Conservation (phyloP, 2,888 invertebrate species). For the Bedellia somnulentella region DNA sequence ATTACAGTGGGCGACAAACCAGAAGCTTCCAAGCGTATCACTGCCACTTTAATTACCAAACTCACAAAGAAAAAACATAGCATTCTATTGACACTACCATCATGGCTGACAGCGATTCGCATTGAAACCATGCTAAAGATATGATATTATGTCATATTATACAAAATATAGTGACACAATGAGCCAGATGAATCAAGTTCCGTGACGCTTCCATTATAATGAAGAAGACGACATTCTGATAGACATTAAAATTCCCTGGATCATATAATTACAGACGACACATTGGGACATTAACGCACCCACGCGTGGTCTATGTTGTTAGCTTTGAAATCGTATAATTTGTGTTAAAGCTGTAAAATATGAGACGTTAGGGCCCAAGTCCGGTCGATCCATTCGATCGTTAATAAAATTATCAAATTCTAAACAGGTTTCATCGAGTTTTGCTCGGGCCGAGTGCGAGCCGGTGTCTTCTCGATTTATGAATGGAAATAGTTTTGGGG, state of each 20-base stretch:
- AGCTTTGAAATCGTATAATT: slow-evolving; percentile 57
- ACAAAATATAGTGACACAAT: slow-evolving; percentile 40
- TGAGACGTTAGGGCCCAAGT: slow-evolving; percentile 47
- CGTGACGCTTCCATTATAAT: slow-evolving; percentile 45
- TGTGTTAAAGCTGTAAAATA: slow-evolving; percentile 61
- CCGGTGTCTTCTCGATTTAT: slow-evolving; percentile 41
- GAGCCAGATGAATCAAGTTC: slow-evolving; percentile 35
- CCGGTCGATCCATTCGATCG: slow-evolving; percentile 48
- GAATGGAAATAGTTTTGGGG: slow-evolving; percentile 58
- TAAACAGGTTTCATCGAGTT: slow-evolving; percentile 53
- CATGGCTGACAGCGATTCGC: slow-evolving; percentile 1
- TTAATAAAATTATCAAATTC: slow-evolving; percentile 62
- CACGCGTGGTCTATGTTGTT: slow-evolving; percentile 53
- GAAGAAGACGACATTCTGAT: slow-evolving; percentile 52
- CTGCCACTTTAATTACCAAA: slow-evolving; percentile 37
- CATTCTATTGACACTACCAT: too few species aligned
- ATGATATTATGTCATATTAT: slow-evolving; percentile 23
- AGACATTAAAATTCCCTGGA: slow-evolving; percentile 55
- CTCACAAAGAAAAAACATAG: slow-evolving; percentile 12
- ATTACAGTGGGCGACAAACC: slow-evolving; percentile 33
- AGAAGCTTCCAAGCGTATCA: slow-evolving; percentile 45
- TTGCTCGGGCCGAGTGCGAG: slow-evolving; percentile 41
- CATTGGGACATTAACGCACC: slow-evolving; percentile 57
- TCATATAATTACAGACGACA: slow-evolving; percentile 59
- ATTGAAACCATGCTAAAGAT: background rate